Evolutionary conservation across 2,888 invertebrate genomes (phyloP), one percentile per base, ranked within the genome.

Genomic region (Rotaria socialis): DNA sequence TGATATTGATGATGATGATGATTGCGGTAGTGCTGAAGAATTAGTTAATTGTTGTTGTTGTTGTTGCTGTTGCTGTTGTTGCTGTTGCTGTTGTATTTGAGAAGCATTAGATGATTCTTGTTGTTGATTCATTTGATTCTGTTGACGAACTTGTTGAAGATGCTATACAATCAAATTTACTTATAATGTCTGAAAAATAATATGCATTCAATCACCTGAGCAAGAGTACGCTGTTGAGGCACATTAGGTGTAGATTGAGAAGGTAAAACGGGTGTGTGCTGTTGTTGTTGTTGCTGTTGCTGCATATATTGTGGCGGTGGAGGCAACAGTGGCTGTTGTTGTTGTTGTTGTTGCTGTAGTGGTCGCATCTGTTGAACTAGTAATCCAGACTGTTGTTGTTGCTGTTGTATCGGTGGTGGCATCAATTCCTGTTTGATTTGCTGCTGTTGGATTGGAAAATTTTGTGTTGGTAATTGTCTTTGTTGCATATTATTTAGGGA

Each of bases 371-470:
- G 35, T 47, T 80, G 80, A 10, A 35, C 22, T 43, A 47, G 43
- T 80, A 24, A 35, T 41, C 0, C 10, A 24, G 16, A 14, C 11
- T 47, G 80, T 24, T 43, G 80, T 24, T 80, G 47, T 47, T 80
- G 80, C 11, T 80, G 80, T 47, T 75, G 75, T 27, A 80, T 47
- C 19, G 24, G 4, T n/a, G 80, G 16, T 80, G 47, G 4, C 47
- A n/a, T 80, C 7, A 80, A 24, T 47, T 80, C 80, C 47, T 80
- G 80, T 80, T 80, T 80, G 47, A 80, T 80, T 3, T 47, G 80
- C n/a, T 11, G 67, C 7, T 67, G 67, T 19, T 67, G 67, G 19
- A 67, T 67, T 6, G 16, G 14, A 27, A 67, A 67, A 27, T 35
- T 67, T 35, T 67, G 67, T 35, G 27, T 35, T 1, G 35, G 35